Conservation (phyloP, 1,140 invertebrate genomes). For the Samia ricini region DNA sequence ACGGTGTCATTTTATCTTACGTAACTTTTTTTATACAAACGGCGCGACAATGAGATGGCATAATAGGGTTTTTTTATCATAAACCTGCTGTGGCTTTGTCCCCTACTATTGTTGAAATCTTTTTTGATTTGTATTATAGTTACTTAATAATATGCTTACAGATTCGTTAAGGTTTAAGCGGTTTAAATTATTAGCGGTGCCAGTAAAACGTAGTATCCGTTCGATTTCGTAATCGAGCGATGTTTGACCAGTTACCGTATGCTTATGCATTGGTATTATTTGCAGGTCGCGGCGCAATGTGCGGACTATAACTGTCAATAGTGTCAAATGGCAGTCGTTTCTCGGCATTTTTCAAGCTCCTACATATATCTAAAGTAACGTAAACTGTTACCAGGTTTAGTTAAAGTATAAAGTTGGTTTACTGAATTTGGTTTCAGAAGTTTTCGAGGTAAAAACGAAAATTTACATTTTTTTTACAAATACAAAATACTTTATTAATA, state of each 20-base stretch:
- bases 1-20: constrained; percentile 24
- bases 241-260: too few species aligned
- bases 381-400: too few species aligned
- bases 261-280: not conserved
- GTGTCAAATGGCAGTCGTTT: not conserved
- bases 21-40: constrained; percentile 12
- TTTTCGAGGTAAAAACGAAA: too few species aligned
- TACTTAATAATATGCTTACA: not conserved
- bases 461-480: too few species aligned
- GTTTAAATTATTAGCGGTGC: not conserved
- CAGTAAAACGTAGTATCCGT: not conserved
- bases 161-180: not conserved
- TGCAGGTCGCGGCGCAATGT: too few species aligned
- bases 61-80: constrained; percentile 7
- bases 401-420: too few species aligned
- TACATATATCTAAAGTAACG: too few species aligned
- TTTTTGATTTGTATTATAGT: not conserved
- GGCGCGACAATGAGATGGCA: not conserved
- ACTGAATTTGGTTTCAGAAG: too few species aligned
- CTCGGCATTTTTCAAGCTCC: not conserved
- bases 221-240: not conserved
- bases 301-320: not conserved
- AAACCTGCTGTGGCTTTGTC: not conserved
- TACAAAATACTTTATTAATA: too few species aligned
- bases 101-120: not conserved